Percentiles rank a stretch among this genome's conserved stretches.
Conservation (phyloP, 2,888 invertebrate genomes). For the Ennomos erosarius region DNA sequence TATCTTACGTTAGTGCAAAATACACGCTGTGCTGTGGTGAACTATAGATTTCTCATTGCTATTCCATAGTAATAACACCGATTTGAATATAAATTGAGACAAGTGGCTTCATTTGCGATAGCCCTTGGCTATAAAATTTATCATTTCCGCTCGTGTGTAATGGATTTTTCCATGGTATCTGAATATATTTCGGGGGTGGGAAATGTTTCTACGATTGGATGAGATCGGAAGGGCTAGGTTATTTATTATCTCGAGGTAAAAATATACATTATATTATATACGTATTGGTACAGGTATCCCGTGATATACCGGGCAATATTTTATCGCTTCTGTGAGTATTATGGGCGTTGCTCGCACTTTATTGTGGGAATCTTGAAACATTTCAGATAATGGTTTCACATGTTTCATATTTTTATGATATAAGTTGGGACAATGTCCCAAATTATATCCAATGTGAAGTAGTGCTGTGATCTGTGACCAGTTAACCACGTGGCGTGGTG, state of each 20-base stretch:
- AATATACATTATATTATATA: constrained; percentile 27
- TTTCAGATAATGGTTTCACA: constrained; percentile 21
- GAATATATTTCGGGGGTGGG: constrained; percentile 38
- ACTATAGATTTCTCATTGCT: constrained; percentile 59
- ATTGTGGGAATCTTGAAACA: constrained; percentile 15
- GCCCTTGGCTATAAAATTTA: constrained; percentile 55
- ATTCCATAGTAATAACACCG: constrained; percentile 58
- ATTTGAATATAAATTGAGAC: constrained; percentile 65
- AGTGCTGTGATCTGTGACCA: neutral
- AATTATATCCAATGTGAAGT: neutral
- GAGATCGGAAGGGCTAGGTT: constrained; percentile 32
- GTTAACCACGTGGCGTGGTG: constrained; percentile 16
- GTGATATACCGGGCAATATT: constrained; percentile 28
- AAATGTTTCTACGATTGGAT: constrained; percentile 41
- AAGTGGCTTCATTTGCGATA: constrained; percentile 57
- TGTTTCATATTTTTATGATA: constrained; percentile 13
- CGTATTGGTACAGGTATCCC: constrained; percentile 24
- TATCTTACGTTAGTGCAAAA: constrained; percentile 27
- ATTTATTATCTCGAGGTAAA: constrained; percentile 38
- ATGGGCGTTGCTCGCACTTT: constrained; percentile 15
- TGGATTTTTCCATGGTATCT: constrained; percentile 48
- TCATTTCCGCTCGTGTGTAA: constrained; percentile 57
- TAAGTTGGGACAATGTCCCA: neutral
- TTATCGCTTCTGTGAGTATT: constrained; percentile 19
- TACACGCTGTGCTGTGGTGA: constrained; percentile 20